These are phyloP conservation scores for Blastobasis adustella DNA, from an alignment of 2,888 invertebrate species.

Conservation along the genomic window DNA sequence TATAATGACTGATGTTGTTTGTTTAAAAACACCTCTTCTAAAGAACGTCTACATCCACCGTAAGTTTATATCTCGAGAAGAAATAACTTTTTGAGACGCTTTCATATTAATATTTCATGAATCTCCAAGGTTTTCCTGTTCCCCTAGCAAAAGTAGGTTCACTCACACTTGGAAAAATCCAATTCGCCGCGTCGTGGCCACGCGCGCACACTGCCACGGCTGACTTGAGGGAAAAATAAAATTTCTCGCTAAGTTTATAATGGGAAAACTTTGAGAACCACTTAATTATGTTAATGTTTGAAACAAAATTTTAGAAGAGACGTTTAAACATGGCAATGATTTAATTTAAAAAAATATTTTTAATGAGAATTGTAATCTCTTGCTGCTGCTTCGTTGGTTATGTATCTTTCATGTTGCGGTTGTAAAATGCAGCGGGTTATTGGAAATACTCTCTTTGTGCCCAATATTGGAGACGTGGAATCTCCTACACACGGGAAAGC, in stretches of 20 bases:
- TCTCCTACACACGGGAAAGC: no score
- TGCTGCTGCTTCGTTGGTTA: no score
- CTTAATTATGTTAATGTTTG: slow-evolving; percentile 76
- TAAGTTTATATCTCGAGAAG: slow-evolving; percentile 30
- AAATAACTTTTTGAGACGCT: slow-evolving; percentile 49
- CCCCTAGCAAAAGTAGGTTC: slow-evolving; percentile 70
- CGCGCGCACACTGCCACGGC: slow-evolving; percentile 61
- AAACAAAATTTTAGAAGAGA: slow-evolving; percentile 74
- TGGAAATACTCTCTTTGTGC: no score
- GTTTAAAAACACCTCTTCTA: neutral
- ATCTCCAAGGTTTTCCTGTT: slow-evolving; percentile 68
- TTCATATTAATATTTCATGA: slow-evolving; percentile 66
- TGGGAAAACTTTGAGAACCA: slow-evolving; percentile 76
- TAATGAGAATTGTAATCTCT: slow-evolving; percentile 16
- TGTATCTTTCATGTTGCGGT: no score
- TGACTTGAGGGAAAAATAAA: slow-evolving; percentile 76
- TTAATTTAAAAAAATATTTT: slow-evolving; percentile 47
- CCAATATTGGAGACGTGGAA: no score
- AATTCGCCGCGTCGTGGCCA: slow-evolving; percentile 66
- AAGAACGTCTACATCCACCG: slow-evolving; percentile 1
- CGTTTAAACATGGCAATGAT: slow-evolving; percentile 67
- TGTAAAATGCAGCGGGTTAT: no score
- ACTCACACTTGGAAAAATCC: slow-evolving; percentile 71
- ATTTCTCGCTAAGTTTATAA: slow-evolving; percentile 76
- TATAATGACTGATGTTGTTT: neutral